These are phyloP conservation scores for Thalassarche chlororhynchos DNA, from an alignment of 2,113 vertebrate species.

Conservation along the genomic window DNA sequence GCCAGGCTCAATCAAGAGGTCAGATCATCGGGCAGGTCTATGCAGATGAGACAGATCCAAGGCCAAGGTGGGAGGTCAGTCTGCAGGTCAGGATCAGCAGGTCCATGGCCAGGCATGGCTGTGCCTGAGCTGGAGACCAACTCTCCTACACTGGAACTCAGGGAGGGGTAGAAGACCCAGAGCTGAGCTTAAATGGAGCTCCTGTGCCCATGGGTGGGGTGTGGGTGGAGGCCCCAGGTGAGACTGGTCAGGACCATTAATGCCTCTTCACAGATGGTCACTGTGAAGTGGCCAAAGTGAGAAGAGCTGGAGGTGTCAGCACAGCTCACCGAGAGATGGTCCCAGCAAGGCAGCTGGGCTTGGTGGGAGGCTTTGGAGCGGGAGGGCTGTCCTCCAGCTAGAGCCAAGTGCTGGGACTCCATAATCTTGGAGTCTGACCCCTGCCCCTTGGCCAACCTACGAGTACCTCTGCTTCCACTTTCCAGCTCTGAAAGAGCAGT, in stretches of 20 bases:
- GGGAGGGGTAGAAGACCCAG: rapidly evolving
- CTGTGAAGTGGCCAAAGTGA: background rate
- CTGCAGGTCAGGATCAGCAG: background rate
- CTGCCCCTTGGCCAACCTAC: no score
- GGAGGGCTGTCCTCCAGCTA: background rate
- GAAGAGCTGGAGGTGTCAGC: background rate
- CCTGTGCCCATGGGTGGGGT: background rate
- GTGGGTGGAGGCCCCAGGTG: background rate
- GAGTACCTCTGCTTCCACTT: background rate
- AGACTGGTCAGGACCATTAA: background rate
- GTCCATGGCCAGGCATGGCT: background rate
- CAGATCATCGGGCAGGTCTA: background rate
- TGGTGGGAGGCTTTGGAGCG: background rate
- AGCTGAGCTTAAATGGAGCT: background rate
- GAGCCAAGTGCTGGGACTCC: background rate
- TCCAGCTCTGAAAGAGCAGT: background rate
- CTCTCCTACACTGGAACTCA: rapidly evolving
- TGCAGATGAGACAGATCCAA: background rate
- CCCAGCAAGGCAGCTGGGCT: no score
- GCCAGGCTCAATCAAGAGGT: background rate
- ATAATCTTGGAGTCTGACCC: no score
- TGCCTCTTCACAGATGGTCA: background rate
- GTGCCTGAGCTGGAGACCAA: background rate
- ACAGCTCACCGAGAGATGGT: background rate
- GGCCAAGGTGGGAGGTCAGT: background rate